These are phyloP conservation scores for Siderastrea siderea DNA, from an alignment of 92 coral and sea anemone genomes.

Conservation along the genomic window DNA sequence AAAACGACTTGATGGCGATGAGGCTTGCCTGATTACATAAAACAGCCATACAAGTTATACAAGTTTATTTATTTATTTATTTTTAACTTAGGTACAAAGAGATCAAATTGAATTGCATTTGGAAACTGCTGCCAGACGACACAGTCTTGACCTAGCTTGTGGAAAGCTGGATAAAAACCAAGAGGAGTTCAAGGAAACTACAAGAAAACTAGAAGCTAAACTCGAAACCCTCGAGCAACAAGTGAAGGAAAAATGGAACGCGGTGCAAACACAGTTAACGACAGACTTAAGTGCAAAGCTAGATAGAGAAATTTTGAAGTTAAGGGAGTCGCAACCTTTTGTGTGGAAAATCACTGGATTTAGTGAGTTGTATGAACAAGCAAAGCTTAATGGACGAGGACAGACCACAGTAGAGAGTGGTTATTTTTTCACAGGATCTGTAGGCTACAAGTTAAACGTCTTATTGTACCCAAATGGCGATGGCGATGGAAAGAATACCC, in stretches of 20 bases:
- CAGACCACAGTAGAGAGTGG: conserved; percentile 4
- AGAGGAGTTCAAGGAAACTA: conserved; percentile 1
- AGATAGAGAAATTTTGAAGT: neutral
- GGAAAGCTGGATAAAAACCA: neutral
- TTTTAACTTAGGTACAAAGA: conserved; percentile 4
- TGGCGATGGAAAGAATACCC: conserved; percentile 1
- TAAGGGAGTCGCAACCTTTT: conserved; percentile 6
- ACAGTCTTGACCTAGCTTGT: conserved; percentile 23
- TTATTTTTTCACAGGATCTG: conserved; percentile 40
- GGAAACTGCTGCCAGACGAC: conserved; percentile 2
- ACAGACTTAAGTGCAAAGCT: neutral
- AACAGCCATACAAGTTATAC: too few relatives aligned
- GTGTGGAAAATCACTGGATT: conserved; percentile 58
- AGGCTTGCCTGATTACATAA: too few relatives aligned
- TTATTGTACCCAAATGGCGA: conserved; percentile 28
- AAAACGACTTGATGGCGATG: too few relatives aligned
- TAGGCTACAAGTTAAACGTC: conserved; percentile 53
- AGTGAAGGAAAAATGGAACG: neutral
- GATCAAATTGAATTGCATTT: neutral
- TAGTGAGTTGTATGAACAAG: neutral
- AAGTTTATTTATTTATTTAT: neutral
- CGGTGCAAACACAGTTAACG: neutral
- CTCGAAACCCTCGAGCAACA: conserved; percentile 5
- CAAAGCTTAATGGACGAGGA: conserved; percentile 23
- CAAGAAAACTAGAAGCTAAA: conserved; percentile 1